A percentile compares a stretch with the other conserved stretches of the same genome.
Conservation (phyloP, 2,113 vertebrate genomes). For the Urocynchramus pylzowi region DNA sequence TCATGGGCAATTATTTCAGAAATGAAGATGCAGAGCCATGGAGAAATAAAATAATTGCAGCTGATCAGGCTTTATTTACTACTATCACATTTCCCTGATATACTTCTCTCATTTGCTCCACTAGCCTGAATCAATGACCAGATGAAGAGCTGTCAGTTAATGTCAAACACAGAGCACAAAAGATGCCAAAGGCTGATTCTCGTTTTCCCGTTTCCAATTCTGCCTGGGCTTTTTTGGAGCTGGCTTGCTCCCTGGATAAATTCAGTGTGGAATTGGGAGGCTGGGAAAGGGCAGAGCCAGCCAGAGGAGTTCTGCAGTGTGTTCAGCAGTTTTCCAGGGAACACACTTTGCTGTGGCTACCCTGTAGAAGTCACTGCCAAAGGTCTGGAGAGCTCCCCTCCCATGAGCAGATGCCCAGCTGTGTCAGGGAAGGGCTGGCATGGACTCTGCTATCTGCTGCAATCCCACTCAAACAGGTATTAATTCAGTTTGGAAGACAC, state of each 20-base stretch:
- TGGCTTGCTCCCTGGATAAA: background rate
- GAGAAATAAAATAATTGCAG: constrained; percentile 51
- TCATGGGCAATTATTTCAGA: constrained; percentile 58
- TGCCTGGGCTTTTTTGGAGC: background rate
- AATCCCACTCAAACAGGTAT: background rate
- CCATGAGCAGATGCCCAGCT: background rate
- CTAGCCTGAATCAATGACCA: background rate
- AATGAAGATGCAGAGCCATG: constrained; percentile 26
- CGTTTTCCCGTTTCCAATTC: background rate
- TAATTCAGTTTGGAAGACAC: background rate
- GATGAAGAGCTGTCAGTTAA: background rate
- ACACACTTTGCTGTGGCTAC: background rate
- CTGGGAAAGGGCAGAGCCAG: background rate
- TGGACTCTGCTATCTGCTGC: background rate
- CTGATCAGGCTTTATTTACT: constrained; percentile 21
- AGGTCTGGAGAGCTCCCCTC: background rate
- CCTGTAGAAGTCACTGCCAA: background rate
- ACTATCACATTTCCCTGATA: background rate
- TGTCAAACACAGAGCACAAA: background rate
- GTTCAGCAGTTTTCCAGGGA: background rate
- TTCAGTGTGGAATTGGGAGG: background rate
- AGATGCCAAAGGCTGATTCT: background rate
- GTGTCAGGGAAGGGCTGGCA: background rate
- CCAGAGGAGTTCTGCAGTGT: background rate
- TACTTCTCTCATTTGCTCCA: background rate